These are phyloP conservation scores for Canis aureus DNA, from an alignment of 2,113 vertebrate genomes.

Conservation along the genomic window DNA sequence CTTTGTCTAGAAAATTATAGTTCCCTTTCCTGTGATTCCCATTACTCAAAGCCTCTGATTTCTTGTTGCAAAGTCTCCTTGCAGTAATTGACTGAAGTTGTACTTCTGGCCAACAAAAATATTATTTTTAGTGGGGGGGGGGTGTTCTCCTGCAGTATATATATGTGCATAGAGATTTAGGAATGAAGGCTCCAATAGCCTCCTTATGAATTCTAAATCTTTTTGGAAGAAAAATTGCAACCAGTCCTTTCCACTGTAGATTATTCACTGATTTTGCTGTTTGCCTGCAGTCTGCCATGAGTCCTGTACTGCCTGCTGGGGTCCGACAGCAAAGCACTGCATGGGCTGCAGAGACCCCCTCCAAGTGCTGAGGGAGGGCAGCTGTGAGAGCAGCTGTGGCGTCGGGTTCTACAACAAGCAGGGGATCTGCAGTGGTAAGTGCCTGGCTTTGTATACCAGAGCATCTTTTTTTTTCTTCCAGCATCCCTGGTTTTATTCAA, in stretches of 20 bases:
- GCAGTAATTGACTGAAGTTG: background rate
- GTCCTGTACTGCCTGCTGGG: conserved; percentile 92
- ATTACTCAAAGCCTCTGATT: background rate
- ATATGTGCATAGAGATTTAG: background rate
- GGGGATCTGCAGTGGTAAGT: conserved; percentile 91
- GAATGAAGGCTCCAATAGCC: background rate
- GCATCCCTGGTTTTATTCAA: background rate
- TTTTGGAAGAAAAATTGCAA: background rate
- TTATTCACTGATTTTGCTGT: conserved; percentile 41
- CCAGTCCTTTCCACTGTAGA: fast-evolving
- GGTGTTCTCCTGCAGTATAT: background rate
- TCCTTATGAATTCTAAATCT: background rate
- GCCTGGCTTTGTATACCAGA: background rate
- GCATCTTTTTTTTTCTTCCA: background rate
- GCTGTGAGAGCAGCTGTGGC: conserved; percentile 90
- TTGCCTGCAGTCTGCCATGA: conserved; percentile 90
- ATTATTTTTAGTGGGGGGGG: background rate
- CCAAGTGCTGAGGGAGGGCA: conserved; percentile 87
- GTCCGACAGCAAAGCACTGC: conserved; percentile 89
- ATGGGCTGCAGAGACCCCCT: conserved; percentile 88
- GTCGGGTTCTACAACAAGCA: conserved; percentile 88
- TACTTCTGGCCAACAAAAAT: background rate
- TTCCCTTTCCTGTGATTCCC: background rate
- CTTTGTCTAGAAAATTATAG: background rate
- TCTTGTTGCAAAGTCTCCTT: background rate